These are phyloP conservation scores for Boleophthalmus pectinirostris DNA, from an alignment of 2,113 vertebrate genomes.

Conservation along the genomic window DNA sequence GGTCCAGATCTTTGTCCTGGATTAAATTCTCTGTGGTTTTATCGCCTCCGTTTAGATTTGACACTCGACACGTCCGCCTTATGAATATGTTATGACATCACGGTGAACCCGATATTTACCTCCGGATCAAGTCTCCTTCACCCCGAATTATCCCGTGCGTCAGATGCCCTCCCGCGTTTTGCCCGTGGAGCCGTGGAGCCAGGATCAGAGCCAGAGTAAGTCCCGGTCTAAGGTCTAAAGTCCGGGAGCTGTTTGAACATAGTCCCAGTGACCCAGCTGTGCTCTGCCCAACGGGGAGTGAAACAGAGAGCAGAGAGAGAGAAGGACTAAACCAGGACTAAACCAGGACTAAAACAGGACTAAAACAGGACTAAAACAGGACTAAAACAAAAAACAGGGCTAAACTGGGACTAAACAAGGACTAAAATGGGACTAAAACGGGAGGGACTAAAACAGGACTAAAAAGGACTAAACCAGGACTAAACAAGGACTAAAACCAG, in stretches of 20 bases:
- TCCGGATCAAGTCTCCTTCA: background rate
- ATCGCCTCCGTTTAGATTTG: background rate
- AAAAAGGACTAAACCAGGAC: too few species aligned
- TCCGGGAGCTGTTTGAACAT: too few species aligned
- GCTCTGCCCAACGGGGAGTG: too few species aligned
- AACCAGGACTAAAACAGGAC: too few species aligned
- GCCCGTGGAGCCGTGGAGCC: background rate
- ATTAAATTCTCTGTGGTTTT: background rate
- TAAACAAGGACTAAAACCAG: too few species aligned
- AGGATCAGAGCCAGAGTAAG: slow-evolving; percentile 51
- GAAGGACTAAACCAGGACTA: too few species aligned
- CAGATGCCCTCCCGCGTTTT: background rate
- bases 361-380: too few species aligned
- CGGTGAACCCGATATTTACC: background rate
- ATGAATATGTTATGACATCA: background rate
- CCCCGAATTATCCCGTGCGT: background rate
- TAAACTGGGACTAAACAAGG: too few species aligned
- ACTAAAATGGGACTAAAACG: too few species aligned
- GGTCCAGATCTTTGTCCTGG: background rate
- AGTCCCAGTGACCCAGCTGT: too few species aligned
- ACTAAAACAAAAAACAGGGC: too few species aligned
- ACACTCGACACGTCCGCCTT: background rate
- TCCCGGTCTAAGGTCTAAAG: background rate
- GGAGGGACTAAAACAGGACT: too few species aligned
- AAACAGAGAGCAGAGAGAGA: background rate